phyloP scores from a whole-genome alignment of 2,888 invertebrate species.

The Rhimphoctona megacephalus region DNA sequence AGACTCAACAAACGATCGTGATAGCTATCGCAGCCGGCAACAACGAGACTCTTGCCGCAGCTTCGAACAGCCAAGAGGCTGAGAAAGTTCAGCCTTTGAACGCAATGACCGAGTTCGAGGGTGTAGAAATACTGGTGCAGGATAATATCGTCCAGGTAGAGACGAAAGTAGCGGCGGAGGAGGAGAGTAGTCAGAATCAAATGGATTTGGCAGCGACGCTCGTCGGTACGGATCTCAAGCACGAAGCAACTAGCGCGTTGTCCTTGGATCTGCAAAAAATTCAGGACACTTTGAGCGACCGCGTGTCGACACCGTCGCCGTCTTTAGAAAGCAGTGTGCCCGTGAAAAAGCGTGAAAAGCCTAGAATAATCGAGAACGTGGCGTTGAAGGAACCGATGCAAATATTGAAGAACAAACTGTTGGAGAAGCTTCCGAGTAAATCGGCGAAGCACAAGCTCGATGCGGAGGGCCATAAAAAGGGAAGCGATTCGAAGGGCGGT shows the following conservation, averaged over 20 bases:
- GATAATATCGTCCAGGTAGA: slow-evolving; percentile 71
- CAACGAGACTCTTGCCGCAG: background rate
- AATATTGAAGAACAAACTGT: slow-evolving; percentile 80
- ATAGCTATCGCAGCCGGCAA: slow-evolving; percentile 25
- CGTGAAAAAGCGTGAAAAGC: slow-evolving; percentile 83
- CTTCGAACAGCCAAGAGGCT: slow-evolving; percentile 45
- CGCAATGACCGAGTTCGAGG: slow-evolving; percentile 73
- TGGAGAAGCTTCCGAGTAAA: slow-evolving; percentile 78
- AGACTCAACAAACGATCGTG: background rate
- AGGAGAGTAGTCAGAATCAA: slow-evolving; percentile 46
- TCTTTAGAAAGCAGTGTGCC: slow-evolving; percentile 76
- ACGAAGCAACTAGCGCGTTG: slow-evolving; percentile 68
- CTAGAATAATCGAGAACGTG: slow-evolving; percentile 83
- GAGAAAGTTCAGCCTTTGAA: slow-evolving; percentile 69
- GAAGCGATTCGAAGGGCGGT: slow-evolving; percentile 69
- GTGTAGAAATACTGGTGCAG: slow-evolving; percentile 75
- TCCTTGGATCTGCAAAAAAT: slow-evolving; percentile 74
- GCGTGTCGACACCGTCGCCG: slow-evolving; percentile 73
- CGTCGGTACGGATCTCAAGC: slow-evolving; percentile 40
- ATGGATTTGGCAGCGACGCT: slow-evolving; percentile 58
- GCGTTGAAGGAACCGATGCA: slow-evolving; percentile 82
- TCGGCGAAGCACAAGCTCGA: slow-evolving; percentile 81
- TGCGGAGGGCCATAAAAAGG: slow-evolving; percentile 71
- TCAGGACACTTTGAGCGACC: slow-evolving; percentile 73
- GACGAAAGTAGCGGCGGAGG: slow-evolving; percentile 54